Evolutionary conservation across 2,113 vertebrate species (phyloP), one percentile per base, ranked within the genome.

Genomic region (Butorides virescens): DNA sequence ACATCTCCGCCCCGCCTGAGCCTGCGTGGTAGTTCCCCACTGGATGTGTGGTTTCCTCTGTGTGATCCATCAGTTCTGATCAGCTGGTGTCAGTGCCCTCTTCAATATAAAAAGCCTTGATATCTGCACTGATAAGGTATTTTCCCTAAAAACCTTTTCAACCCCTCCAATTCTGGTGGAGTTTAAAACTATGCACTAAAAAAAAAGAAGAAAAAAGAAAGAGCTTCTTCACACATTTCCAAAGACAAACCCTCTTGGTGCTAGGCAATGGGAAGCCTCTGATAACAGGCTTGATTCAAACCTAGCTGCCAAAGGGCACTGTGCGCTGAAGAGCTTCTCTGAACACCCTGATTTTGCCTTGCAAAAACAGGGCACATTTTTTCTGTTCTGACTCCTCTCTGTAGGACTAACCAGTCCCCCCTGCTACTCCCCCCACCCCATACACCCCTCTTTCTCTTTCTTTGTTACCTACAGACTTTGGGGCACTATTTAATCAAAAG

Each of bases 401-500:
- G 37, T 8, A 93, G 37, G 65, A 76, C 82, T 66, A 73, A 67
- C 29, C 32, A 62, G 34, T 27, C 30, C 15, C n/a, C 58, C 65
- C 50, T 1, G 12, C 62, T 61, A 52, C 37, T 81, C 47, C 29
- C 29, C 15, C 25, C 34, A 46, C 19, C 20, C 42, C n/a, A 32
- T 7, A 71, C 23, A 84, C 21, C 26, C n/a, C 32, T 49, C 61
- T n/a, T 73, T 71, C 62, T 88, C 56, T 77, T 77, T 62, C 62
- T 76, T 74, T 93, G 70, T 80, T 77, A 89, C 49, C 59, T 85
- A 58, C 26, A 89, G 37, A 59, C 76, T 84, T 92, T 66, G 27
- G 63, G 58, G 59, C 65, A 56, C 39, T 76, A 34, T 81, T 92
- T 88, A 92, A 93, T 84, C 72, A 88, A 76, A 92, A 93, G 84